Evolutionary conservation across 2,797 vertebrate genomes (phyloP).

Genomic region (Acrossocheilus wenchowensis): DNA sequence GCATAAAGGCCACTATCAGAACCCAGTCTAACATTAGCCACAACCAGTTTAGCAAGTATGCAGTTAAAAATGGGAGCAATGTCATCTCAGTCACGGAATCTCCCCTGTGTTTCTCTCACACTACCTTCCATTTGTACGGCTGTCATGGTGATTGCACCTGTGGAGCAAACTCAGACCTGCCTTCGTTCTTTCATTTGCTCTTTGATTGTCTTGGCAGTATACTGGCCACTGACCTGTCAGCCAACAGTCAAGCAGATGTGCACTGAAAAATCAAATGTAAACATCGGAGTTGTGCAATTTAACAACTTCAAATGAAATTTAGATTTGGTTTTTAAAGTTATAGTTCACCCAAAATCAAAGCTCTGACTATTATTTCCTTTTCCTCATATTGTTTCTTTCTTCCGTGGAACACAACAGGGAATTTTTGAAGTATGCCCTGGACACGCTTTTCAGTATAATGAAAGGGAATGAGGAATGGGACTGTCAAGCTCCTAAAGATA

Average conservation of each 20-base stretch:
- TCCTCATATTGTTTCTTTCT: slow-evolving; percentile 4
- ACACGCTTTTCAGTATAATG: neutral
- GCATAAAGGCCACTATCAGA: slow-evolving; percentile 23
- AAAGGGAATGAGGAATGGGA: slow-evolving; percentile 6
- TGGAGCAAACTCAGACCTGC: slow-evolving; percentile 37
- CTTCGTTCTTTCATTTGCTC: slow-evolving; percentile 25
- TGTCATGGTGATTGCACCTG: slow-evolving; percentile 60
- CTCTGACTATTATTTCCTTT: neutral
- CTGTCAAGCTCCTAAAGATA: neutral
- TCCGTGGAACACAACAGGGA: neutral
- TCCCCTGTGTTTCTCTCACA: neutral
- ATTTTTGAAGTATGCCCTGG: neutral
- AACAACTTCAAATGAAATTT: neutral
- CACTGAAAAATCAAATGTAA: slow-evolving; percentile 10
- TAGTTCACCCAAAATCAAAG: neutral
- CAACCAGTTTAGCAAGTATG: slow-evolving; percentile 55
- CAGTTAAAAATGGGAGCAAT: slow-evolving; percentile 49
- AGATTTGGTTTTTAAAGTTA: neutral
- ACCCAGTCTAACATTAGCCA: slow-evolving; percentile 52
- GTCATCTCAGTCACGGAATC: slow-evolving; percentile 19
- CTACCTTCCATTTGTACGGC: slow-evolving; percentile 57
- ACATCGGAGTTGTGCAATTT: neutral
- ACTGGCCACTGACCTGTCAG: neutral
- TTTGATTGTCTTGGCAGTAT: slow-evolving; percentile 33
- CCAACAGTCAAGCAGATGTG: neutral